Percentiles rank a stretch among this genome's conserved stretches.
Evolutionary conservation across 1,140 invertebrate species (phyloP).

Genomic region (Schlechtendalia chinensis): DNA sequence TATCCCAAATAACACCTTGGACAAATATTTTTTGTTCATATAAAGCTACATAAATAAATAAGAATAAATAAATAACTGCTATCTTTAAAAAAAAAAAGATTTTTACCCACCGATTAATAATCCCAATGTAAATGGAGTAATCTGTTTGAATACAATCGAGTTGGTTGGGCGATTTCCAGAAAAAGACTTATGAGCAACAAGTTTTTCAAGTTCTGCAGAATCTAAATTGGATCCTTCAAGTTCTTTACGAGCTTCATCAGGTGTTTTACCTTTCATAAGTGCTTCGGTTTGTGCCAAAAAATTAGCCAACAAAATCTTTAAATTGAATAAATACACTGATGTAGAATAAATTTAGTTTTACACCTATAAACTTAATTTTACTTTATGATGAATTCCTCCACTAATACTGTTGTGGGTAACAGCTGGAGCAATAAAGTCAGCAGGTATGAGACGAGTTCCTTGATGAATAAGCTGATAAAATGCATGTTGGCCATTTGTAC

Average conservation of each 20-base stretch:
- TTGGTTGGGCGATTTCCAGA: constrained; percentile 96
- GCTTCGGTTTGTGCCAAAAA: constrained; percentile 99
- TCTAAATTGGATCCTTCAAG: constrained; percentile 70
- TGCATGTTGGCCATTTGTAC: constrained; percentile 98
- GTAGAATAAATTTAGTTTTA: not conserved
- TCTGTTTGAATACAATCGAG: constrained; percentile 89
- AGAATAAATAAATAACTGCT: constrained; percentile 10
- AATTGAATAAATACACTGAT: constrained; percentile 3
- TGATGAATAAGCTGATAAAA: constrained; percentile 97
- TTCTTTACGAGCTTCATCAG: constrained; percentile 74
- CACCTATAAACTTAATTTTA: constrained; percentile 54
- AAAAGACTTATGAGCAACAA: constrained; percentile 96
- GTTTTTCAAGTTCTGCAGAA: constrained; percentile 70
- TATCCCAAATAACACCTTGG: constrained; percentile 98
- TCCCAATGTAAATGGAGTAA: constrained; percentile 93
- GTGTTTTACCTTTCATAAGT: constrained; percentile 85
- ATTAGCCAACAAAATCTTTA: constrained; percentile 90
- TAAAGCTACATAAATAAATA: constrained; percentile 66
- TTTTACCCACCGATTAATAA: constrained; percentile 81
- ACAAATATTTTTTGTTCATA: constrained; percentile 99
- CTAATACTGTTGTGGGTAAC: constrained; percentile 90
- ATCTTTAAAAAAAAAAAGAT: not conserved
- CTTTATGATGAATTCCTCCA: constrained; percentile 69
- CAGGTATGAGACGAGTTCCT: constrained; percentile 84
- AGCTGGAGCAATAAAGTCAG: constrained; percentile 94